Evolutionary conservation across 2,797 vertebrate genomes (phyloP).

Genomic region (Ataeniobius toweri): DNA sequence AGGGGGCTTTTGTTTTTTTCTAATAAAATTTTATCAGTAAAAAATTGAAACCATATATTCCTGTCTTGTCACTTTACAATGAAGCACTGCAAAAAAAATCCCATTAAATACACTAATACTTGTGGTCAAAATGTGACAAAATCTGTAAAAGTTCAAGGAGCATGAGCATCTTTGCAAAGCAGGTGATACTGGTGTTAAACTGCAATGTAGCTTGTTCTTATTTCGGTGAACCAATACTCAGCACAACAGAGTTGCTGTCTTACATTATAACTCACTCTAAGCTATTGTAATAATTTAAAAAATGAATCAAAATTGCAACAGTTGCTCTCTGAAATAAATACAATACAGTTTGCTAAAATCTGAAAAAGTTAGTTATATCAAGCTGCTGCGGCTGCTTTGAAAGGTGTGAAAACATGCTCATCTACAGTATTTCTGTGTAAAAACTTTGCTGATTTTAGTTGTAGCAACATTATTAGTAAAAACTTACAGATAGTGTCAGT

Average conservation of each 20-base stretch:
- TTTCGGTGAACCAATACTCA: background rate
- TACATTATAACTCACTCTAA: background rate
- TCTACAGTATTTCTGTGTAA: background rate
- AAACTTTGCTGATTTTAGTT: background rate
- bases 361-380: background rate
- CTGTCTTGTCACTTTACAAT: background rate
- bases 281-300: background rate
- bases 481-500: background rate
- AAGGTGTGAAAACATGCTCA: background rate
- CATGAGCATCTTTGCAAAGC: background rate
- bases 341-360: background rate
- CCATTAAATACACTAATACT: background rate
- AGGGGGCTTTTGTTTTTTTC: background rate
- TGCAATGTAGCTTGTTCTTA: background rate
- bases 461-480: background rate
- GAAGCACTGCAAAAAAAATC: background rate
- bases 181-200: background rate
- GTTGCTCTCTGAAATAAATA: background rate
- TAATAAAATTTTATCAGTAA: background rate
- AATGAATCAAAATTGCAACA: background rate
- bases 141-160: background rate
- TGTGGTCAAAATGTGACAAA: background rate
- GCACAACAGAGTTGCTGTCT: background rate
- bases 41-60: background rate
- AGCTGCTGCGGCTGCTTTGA: background rate